These are phyloP conservation scores for Macropus fuliginosus DNA, from an alignment of 2,797 vertebrate genomes.

Conservation along the genomic window DNA sequence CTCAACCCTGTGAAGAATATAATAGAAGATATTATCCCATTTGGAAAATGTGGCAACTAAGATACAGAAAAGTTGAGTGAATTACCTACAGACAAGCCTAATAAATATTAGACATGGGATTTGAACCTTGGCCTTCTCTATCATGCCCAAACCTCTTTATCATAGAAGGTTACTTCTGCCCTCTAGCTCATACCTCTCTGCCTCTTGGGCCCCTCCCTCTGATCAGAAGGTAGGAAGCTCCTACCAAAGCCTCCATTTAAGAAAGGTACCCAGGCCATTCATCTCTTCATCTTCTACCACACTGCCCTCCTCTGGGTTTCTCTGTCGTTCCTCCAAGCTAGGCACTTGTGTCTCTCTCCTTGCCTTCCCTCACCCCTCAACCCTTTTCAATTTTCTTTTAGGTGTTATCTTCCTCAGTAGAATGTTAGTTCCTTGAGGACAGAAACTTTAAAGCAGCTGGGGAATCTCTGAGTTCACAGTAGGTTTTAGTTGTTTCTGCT, in stretches of 20 bases:
- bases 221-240: not conserved
- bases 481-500: conserved; percentile 32
- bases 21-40: not conserved
- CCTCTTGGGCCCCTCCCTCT: not conserved
- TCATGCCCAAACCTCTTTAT: not conserved
- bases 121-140: not conserved
- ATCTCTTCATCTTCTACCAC: not conserved
- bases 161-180: not conserved
- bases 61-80: not conserved
- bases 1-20: not conserved
- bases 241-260: not conserved
- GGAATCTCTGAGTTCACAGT: conserved; percentile 57
- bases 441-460: conserved; percentile 45
- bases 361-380: not conserved
- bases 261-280: not conserved
- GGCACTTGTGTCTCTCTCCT: not conserved
- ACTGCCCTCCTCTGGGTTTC: not conserved
- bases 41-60: not conserved
- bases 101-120: not conserved
- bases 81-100: not conserved
- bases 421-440: not conserved
- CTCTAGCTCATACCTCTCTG: not conserved
- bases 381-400: not conserved
- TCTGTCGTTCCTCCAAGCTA: not conserved
- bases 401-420: not conserved